Base-by-base conservation (phyloP, 2,113 vertebrate genomes). In the Camelus bactrianus region DNA sequence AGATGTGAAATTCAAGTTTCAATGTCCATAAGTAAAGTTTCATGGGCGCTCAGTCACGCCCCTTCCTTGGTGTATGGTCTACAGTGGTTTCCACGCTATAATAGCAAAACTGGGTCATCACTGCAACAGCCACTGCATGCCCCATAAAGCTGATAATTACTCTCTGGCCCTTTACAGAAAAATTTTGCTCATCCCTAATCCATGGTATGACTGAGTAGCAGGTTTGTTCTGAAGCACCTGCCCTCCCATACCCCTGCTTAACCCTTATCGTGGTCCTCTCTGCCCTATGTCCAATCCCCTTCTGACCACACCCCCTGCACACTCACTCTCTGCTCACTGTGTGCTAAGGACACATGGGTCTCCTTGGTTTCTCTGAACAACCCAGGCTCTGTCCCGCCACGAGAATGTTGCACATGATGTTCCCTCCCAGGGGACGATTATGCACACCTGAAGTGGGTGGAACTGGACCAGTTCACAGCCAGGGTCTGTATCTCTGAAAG, bases 21-120 rank as follows among this genome's bases (percentile, higher is more conserved):
- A 50, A 13, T 54, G 52, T 46, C 85, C 32, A 32, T 50, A 42
- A 28, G 65, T 28, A 28, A 73, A 38, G 72, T 52, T 62, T 85
- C 19, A 12, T 4, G 26, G 19, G 52, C 38, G n/a, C 62, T 54
- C 32, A 50, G 26, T 32, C 15, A 10, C 0, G 0, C 13, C n/a
- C 10, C 1, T 50, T 77, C 17, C 46, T 75, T 5, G n/a, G 13
- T 26, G 52, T 46, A 3, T n/a, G 48, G 17, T 48, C 26, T 62
- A 11, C 6, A 19, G 15, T 48, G 42, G 24, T 58, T 54, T 70
- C n/a, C 13, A 3, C 0, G 1, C 5, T 22, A 0, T 42, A 65
- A 8, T 17, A 32, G 54, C 64, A 26, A 76, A 46, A 9, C 15
- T 48, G 56, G 60, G 56, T 64, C 12, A 42, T 76, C 32, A 46